Conservation (phyloP, 2,888 invertebrate species). For the Tenthredo notha region DNA sequence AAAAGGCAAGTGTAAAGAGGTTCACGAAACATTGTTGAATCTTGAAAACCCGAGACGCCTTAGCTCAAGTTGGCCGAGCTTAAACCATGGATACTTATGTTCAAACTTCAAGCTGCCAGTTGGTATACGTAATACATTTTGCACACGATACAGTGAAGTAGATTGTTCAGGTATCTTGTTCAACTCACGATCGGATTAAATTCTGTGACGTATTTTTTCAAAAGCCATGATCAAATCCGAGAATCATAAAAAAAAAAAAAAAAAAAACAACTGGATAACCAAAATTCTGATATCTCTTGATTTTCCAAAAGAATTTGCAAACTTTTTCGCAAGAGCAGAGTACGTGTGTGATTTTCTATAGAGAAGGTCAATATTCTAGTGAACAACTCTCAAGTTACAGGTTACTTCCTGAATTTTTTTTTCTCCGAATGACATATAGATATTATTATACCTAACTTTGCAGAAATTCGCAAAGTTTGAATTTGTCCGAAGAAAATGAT, state of each 20-base stretch:
- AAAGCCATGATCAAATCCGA: neutral
- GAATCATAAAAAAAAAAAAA: neutral
- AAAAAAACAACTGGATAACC: neutral
- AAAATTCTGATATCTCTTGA: neutral
- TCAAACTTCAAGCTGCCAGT: neutral
- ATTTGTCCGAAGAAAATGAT: neutral
- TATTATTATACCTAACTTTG: neutral
- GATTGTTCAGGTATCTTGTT: neutral
- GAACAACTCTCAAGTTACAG: neutral
- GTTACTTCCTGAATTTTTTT: neutral
- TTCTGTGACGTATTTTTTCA: neutral
- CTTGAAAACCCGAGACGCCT: conserved; percentile 18
- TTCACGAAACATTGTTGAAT: conserved; percentile 54
- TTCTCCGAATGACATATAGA: neutral
- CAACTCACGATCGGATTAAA: neutral
- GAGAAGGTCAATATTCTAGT: conserved; percentile 2
- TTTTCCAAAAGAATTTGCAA: neutral
- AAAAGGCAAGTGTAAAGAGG: conserved; percentile 47
- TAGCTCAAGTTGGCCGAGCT: neutral
- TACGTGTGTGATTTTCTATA: neutral
- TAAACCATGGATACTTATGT: neutral
- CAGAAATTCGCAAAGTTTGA: neutral
- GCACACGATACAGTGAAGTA: neutral
- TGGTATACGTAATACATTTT: neutral
- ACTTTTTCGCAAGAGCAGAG: neutral